Conservation (phyloP, 2,888 invertebrate genomes). For the Zelleria hepariella region DNA sequence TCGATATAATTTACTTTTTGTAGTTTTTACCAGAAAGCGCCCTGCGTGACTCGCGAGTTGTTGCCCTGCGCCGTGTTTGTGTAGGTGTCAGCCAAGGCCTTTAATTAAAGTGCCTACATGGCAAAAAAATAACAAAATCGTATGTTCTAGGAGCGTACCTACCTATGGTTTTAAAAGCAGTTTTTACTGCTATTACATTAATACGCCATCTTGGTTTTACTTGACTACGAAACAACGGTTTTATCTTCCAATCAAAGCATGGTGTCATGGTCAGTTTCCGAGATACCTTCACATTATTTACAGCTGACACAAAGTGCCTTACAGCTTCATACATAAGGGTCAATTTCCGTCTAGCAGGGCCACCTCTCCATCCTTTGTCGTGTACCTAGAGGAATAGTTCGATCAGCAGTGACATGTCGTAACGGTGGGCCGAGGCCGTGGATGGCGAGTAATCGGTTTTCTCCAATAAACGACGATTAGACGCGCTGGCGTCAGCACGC, state of each 20-base stretch:
- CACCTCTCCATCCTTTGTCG: not conserved
- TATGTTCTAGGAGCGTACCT: not conserved
- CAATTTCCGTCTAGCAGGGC: not conserved
- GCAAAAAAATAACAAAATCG: not conserved
- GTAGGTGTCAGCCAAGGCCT: not conserved
- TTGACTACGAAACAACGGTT: not conserved
- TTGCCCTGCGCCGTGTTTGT: constrained; percentile 25
- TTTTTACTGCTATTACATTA: not conserved
- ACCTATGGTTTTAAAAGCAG: not conserved
- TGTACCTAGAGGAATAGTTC: not conserved
- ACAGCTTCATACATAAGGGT: not conserved
- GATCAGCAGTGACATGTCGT: constrained; percentile 39
- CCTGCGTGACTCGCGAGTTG: constrained; percentile 61
- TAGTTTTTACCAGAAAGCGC: constrained; percentile 65
- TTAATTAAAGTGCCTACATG: constrained; percentile 4
- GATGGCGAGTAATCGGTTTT: constrained; percentile 64
- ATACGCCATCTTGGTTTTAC: not conserved
- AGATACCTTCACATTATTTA: not conserved
- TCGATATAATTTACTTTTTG: constrained; percentile 72
- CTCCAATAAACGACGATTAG: constrained; percentile 72
- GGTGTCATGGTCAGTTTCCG: not conserved
- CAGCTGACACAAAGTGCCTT: not conserved
- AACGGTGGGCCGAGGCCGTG: constrained; percentile 47
- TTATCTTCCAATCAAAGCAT: not conserved
- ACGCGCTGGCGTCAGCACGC: constrained; percentile 69